Evolutionary conservation across 2,113 vertebrate species (phyloP), one percentile per base, ranked within the genome.

Genomic region (Fulica atra): DNA sequence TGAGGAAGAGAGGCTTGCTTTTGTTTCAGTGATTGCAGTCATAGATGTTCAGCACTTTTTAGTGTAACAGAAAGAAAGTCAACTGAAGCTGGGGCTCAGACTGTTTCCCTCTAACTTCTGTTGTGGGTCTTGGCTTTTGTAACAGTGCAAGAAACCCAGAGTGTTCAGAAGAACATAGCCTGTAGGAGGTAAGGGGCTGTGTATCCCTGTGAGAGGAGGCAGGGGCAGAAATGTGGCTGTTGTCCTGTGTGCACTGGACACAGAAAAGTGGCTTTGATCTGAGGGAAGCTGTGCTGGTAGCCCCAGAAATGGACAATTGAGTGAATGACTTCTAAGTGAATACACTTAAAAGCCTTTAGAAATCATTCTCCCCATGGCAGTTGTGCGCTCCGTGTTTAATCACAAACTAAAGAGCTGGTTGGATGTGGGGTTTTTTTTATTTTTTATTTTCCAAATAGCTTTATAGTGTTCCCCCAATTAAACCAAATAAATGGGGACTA

Each of bases 401-500:
- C 4, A 6, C 4, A 4, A 83, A n/a, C 26, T 35, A 54, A 80
- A 71, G 24, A 82, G 18, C 8, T 72, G 38, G 1, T 46, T 84
- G 19, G 4, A 38, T 69, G 21, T 12, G 2, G 0, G 1, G 18
- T 51, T 61, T 46, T 5, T 53, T 53, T 3, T 24, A 5, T 64
- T 2, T 4, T 29, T 4, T 29, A 5, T 65, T n/a, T 77, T 60
- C 33, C 17, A 26, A 51, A 14, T 35, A 54, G 56, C 63, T 76
- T 82, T 36, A 51, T 51, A 73, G 10, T 11, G 25, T 66, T 72
- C 7, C 18, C 4, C 59, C 20, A 35, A 53, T 81, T 74, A 81
- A 85, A 91, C 8, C 68, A 33, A 70, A 0, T 48, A 54, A 76
- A 6, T 21, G 6, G 20, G 24, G 29, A 24, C 14, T 60, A 25